Evolutionary conservation across 2,113 vertebrate species (phyloP).

Genomic region (Dasyprocta punctata): DNA sequence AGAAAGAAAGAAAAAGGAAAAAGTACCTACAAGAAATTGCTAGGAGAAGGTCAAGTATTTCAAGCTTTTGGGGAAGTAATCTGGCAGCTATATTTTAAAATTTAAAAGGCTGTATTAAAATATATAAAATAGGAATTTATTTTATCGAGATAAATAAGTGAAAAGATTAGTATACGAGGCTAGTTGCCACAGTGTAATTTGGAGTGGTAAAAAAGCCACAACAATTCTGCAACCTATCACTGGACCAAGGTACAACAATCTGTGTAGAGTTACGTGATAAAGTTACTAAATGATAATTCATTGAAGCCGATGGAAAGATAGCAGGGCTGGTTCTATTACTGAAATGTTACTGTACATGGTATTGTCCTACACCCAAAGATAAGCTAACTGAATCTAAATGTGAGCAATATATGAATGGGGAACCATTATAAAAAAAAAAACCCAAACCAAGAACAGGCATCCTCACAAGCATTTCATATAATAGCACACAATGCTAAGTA

Average conservation of each 20-base stretch:
- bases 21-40: background rate
- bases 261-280: background rate
- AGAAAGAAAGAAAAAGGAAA: background rate
- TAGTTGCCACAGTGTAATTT: background rate
- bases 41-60: background rate
- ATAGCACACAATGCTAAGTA: background rate
- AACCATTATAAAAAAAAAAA: background rate
- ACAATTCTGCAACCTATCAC: background rate
- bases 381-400: background rate
- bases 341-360: background rate
- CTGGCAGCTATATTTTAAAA: background rate
- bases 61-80: slow-evolving; percentile 23
- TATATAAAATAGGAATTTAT: background rate
- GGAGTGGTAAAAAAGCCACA: background rate
- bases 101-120: slow-evolving; percentile 22
- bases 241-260: background rate
- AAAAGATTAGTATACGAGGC: background rate
- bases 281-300: background rate
- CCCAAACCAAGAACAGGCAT: background rate
- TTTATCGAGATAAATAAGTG: background rate
- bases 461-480: slow-evolving; percentile 33
- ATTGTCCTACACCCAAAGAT: background rate
- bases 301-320: background rate
- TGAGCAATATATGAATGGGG: background rate
- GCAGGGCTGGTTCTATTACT: background rate